phyloP scores from a whole-genome alignment of 1,140 invertebrate genomes.

The Hycleus cichorii region DNA sequence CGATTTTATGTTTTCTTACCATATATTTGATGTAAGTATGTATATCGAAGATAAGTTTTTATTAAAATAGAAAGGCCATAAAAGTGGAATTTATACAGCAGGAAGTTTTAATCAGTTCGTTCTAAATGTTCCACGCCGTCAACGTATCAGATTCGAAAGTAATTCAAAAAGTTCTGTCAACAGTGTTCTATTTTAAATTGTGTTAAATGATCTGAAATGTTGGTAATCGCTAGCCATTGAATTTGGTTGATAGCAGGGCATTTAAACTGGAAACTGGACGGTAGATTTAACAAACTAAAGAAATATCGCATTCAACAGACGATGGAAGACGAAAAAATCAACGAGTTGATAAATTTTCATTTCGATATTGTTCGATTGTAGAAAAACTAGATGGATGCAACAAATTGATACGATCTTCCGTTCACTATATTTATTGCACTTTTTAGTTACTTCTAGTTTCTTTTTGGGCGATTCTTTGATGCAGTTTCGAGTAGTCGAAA shows the following conservation, averaged over 20 bases:
- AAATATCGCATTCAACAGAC: too few species aligned
- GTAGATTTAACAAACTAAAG: conserved; percentile 1
- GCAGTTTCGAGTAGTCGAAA: conserved; percentile 10
- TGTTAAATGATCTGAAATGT: conserved; percentile 10
- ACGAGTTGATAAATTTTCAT: too few species aligned
- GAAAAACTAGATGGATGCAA: background rate
- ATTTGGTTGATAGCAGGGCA: conserved; percentile 9
- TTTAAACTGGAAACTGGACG: conserved; percentile 1
- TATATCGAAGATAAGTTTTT: too few species aligned
- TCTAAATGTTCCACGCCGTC: background rate
- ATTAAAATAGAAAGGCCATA: conserved; percentile 7
- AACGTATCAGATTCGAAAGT: background rate
- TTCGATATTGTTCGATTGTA: too few species aligned
- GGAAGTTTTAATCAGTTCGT: conserved; percentile 13
- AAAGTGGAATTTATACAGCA: conserved; percentile 13
- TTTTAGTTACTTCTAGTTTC: background rate
- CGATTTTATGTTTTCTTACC: too few species aligned
- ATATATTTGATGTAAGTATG: too few species aligned
- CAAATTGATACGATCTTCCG: conserved; percentile 4
- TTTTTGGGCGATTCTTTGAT: conserved; percentile 2
- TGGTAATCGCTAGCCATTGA: conserved; percentile 4
- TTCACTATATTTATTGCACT: conserved; percentile 4
- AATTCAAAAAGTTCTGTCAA: conserved; percentile 15
- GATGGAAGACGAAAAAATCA: too few species aligned
- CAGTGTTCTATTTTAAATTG: conserved; percentile 11